These are phyloP conservation scores for Pterostichus madidus DNA, from an alignment of 2,888 invertebrate species.

Conservation along the genomic window DNA sequence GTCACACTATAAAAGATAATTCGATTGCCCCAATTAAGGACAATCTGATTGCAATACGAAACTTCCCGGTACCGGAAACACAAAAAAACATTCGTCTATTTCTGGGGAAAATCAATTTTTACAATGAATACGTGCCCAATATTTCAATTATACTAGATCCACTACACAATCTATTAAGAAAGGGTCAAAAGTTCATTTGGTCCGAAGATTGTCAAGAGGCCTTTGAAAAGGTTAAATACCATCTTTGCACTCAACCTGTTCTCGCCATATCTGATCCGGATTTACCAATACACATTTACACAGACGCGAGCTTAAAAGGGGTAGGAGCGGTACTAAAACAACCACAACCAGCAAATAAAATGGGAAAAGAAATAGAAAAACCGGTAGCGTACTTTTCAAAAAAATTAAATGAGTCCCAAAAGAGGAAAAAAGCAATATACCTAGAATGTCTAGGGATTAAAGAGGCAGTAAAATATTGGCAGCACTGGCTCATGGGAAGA, in stretches of 20 bases:
- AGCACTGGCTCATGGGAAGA: no score
- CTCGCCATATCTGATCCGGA: constrained; percentile 69
- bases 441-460: no score
- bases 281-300: constrained; percentile 68
- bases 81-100: constrained; percentile 68
- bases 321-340: constrained; percentile 70
- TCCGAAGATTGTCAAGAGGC: constrained; percentile 67
- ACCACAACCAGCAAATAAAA: no score
- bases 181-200: constrained; percentile 69
- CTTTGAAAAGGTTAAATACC: constrained; percentile 37
- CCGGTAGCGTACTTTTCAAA: no score
- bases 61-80: constrained; percentile 67
- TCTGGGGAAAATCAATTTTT: constrained; percentile 68
- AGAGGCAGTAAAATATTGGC: no score
- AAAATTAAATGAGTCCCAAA: no score
- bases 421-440: no score
- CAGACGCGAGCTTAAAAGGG: constrained; percentile 70
- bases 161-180: constrained; percentile 68
- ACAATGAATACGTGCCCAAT: constrained; percentile 67
- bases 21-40: constrained; percentile 68
- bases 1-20: constrained; percentile 68
- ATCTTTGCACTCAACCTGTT: constrained; percentile 69
- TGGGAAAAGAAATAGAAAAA: no score
- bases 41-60: constrained; percentile 67
- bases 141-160: constrained; percentile 68